Evolutionary conservation across 2,888 invertebrate genomes (phyloP).

Genomic region (Caenorhabditis becei): DNA sequence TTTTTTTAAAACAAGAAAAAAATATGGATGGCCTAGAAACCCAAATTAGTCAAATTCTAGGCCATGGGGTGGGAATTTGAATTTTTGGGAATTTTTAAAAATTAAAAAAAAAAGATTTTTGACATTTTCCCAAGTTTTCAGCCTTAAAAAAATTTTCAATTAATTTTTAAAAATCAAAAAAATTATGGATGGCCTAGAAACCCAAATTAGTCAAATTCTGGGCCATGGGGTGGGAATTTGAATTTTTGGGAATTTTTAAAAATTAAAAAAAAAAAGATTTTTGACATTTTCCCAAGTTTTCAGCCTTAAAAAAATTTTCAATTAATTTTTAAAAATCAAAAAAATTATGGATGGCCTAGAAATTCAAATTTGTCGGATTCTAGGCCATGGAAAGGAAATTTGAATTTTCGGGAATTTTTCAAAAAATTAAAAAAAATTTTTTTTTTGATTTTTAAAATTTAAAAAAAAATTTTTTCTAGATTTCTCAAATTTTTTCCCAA

Average conservation of each 20-base stretch:
- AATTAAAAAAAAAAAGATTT: too few species aligned
- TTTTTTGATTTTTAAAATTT: too few species aligned
- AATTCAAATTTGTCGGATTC: background rate
- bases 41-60: constrained; percentile 10
- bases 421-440: too few species aligned
- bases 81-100: background rate
- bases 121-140: too few species aligned
- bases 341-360: constrained; percentile 3
- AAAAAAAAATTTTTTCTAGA: background rate
- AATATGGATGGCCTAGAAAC: background rate
- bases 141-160: too few species aligned
- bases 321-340: too few species aligned
- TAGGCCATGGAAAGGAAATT: constrained; percentile 2
- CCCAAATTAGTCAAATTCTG: constrained; percentile 6
- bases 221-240: background rate
- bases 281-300: too few species aligned
- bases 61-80: background rate
- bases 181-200: background rate
- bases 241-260: background rate
- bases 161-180: too few species aligned
- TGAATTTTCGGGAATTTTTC: background rate
- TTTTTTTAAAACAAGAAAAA: too few species aligned
- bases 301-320: too few species aligned
- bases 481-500: background rate
- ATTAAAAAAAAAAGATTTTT: too few species aligned